Percentiles rank a stretch among this genome's conserved stretches.
Conservation (phyloP, 2,888 invertebrate species). For the Osmoderma eremita region DNA sequence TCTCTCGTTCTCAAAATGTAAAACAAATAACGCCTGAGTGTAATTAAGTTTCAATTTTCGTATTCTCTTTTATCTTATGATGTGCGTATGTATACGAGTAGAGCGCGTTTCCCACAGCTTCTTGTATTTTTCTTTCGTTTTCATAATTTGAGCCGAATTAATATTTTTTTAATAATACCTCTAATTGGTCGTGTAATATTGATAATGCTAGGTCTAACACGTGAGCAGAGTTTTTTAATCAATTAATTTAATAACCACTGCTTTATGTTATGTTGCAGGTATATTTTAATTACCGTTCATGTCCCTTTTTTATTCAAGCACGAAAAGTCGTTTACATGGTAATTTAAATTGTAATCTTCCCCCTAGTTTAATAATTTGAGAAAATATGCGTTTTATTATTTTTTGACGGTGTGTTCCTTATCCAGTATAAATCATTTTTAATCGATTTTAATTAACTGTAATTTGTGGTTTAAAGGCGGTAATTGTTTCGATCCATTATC, state of each 20-base stretch:
- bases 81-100: too few species aligned
- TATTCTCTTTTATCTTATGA: background rate
- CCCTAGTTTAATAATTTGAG: slow-evolving; percentile 4
- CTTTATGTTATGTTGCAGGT: background rate
- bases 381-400: background rate
- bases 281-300: slow-evolving; percentile 12
- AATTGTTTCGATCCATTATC: too few species aligned
- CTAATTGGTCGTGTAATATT: slow-evolving; percentile 35
- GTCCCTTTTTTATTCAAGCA: background rate
- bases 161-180: slow-evolving; percentile 19
- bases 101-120: background rate
- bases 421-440: slow-evolving; percentile 7
- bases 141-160: slow-evolving; percentile 25
- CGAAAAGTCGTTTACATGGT: slow-evolving; percentile 1
- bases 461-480: background rate
- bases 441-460: slow-evolving; percentile 6
- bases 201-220: slow-evolving; percentile 17
- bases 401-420: background rate
- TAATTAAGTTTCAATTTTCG: slow-evolving; percentile 25
- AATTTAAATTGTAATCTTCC: slow-evolving; percentile 26
- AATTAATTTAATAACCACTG: slow-evolving; percentile 19
- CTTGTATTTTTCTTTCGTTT: background rate
- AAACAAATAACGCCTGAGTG: slow-evolving; percentile 14
- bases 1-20: slow-evolving; percentile 6
- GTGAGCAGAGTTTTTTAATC: background rate